These are phyloP conservation scores for Rhea pennata DNA, from an alignment of 2,113 vertebrate genomes.

Conservation along the genomic window DNA sequence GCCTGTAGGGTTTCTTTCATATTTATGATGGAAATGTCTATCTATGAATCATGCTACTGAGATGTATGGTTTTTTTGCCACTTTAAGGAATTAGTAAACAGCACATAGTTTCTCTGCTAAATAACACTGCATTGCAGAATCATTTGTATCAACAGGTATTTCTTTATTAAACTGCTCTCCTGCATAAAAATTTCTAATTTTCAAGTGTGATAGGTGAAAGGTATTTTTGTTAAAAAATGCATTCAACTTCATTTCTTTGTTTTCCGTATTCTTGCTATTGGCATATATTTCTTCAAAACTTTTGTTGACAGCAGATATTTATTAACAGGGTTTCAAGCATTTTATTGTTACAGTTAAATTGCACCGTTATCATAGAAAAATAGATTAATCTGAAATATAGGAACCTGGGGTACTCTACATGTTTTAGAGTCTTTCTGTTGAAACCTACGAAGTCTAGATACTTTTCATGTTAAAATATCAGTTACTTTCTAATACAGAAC, in stretches of 20 bases:
- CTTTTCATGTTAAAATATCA: background rate
- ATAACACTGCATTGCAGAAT: background rate
- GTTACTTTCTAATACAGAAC: background rate
- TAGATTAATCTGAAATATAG: background rate
- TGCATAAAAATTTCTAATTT: background rate
- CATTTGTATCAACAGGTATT: background rate
- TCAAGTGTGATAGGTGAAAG: background rate
- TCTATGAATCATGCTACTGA: slow-evolving; percentile 4
- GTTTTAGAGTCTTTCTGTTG: background rate
- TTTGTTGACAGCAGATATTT: background rate
- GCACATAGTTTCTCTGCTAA: background rate
- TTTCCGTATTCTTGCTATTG: background rate
- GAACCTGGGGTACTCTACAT: background rate
- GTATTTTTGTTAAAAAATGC: background rate
- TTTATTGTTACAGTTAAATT: background rate
- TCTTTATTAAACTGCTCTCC: background rate
- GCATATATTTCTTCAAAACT: background rate
- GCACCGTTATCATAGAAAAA: background rate
- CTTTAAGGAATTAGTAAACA: slow-evolving; percentile 4
- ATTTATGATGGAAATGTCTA: slow-evolving; percentile 1
- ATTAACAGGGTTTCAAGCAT: background rate
- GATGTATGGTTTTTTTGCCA: background rate
- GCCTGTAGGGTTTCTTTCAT: background rate
- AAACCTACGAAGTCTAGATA: background rate
- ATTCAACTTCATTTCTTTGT: background rate